Conservation (phyloP, 92 coral and sea anemone species). For the Zoanthus sansibaricus region DNA sequence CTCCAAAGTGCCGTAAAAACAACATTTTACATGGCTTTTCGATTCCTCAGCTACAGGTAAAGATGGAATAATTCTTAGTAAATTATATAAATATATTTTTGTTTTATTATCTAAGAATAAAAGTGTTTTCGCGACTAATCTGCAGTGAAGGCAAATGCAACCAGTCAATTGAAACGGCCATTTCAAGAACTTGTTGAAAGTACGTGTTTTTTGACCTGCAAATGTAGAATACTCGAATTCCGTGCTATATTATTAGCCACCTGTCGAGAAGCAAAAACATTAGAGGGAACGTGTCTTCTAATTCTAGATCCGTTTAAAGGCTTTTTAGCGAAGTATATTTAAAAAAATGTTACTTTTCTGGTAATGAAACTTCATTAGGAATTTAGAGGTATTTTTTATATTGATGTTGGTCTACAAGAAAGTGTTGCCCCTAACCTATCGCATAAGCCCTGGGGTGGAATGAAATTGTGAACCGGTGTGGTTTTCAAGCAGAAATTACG, state of each 20-base stretch:
- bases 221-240: neutral
- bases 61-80: too few relatives aligned
- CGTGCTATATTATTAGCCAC: neutral
- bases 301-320: neutral
- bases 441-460: neutral
- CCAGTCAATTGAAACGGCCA: neutral
- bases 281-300: neutral
- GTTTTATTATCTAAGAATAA: too few relatives aligned
- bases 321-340: neutral
- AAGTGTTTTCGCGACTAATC: too few relatives aligned
- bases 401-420: neutral
- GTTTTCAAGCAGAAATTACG: neutral
- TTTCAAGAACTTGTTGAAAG: neutral
- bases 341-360: neutral
- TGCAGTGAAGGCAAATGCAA: too few relatives aligned
- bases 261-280: neutral
- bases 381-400: neutral
- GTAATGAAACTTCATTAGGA: neutral
- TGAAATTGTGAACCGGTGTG: neutral
- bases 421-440: neutral
- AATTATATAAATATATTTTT: too few relatives aligned
- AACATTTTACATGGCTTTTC: too few relatives aligned
- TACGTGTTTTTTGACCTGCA: neutral
- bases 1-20: too few relatives aligned
- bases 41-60: too few relatives aligned